Conservation (phyloP, 1,140 invertebrate genomes). For the Drosophila paulistorum region DNA sequence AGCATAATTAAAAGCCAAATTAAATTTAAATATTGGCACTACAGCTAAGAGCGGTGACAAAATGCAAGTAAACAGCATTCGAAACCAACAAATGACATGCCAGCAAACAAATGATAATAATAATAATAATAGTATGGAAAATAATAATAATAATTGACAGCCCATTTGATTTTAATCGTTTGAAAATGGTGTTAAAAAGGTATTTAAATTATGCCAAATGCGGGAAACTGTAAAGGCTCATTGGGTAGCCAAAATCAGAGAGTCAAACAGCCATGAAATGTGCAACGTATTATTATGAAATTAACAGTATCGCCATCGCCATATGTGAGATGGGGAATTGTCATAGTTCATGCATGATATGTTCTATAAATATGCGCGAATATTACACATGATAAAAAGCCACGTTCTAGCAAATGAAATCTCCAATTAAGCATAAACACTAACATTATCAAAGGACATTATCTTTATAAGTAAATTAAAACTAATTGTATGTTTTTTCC, state of each 20-base stretch:
- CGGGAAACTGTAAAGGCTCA: background rate
- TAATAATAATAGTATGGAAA: constrained; percentile 9
- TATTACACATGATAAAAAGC: background rate
- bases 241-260: background rate
- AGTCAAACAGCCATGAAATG: constrained; percentile 41
- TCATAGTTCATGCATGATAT: constrained; percentile 2
- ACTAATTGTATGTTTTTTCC: no score
- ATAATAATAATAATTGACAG: constrained; percentile 54
- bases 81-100: constrained; percentile 12
- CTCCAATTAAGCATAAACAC: background rate
- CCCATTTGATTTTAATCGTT: constrained; percentile 60
- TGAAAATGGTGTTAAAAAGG: constrained; percentile 41
- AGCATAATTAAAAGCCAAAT: constrained; percentile 31
- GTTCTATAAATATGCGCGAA: background rate
- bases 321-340: constrained; percentile 1
- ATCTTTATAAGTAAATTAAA: no score
- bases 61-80: constrained; percentile 12
- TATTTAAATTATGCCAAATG: constrained; percentile 23
- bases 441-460: no score
- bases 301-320: constrained; percentile 26
- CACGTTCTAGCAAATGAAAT: background rate
- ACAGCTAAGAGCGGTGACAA: constrained; percentile 6
- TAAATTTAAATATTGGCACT: constrained; percentile 34
- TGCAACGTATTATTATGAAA: constrained; percentile 41
- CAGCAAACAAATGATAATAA: constrained; percentile 27